Conservation (phyloP, 2,888 invertebrate species). For the Drosophila paucipuncta region DNA sequence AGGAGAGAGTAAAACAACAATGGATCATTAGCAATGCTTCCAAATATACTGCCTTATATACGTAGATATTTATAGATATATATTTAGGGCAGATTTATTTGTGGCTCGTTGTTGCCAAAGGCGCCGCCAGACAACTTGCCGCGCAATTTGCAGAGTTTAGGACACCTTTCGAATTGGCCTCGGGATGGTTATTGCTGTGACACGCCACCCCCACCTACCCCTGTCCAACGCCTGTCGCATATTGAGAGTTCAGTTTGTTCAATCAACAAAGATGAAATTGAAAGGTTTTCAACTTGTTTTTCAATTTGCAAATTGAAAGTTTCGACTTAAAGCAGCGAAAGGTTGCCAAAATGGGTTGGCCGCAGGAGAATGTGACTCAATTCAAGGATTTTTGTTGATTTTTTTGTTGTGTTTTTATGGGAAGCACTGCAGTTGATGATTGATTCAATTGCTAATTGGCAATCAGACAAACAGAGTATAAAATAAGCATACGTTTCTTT, state of each 20-base stretch:
- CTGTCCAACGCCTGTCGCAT: background rate
- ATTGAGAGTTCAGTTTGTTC: conserved; percentile 7
- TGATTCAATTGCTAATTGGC: background rate
- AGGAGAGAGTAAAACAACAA: conserved; percentile 36
- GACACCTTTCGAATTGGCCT: conserved; percentile 63
- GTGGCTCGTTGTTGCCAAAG: conserved; percentile 27
- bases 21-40: conserved; percentile 59
- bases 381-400: background rate
- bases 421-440: background rate
- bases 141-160: conserved; percentile 28
- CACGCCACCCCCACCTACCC: conserved; percentile 30
- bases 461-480: background rate
- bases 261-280: conserved; percentile 27
- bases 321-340: conserved; percentile 16
- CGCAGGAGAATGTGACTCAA: background rate
- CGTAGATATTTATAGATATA: background rate
- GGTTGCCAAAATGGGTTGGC: conserved; percentile 7
- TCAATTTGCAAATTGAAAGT: conserved; percentile 42
- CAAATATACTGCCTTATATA: conserved; percentile 13
- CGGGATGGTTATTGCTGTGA: conserved; percentile 52
- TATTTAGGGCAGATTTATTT: conserved; percentile 16
- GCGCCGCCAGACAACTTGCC: conserved; percentile 36
- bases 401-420: background rate
- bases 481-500: background rate
- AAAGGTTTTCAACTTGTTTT: conserved; percentile 31